Base-by-base conservation (phyloP, 1,140 invertebrate species). In the Sesamia nonagrioides region DNA sequence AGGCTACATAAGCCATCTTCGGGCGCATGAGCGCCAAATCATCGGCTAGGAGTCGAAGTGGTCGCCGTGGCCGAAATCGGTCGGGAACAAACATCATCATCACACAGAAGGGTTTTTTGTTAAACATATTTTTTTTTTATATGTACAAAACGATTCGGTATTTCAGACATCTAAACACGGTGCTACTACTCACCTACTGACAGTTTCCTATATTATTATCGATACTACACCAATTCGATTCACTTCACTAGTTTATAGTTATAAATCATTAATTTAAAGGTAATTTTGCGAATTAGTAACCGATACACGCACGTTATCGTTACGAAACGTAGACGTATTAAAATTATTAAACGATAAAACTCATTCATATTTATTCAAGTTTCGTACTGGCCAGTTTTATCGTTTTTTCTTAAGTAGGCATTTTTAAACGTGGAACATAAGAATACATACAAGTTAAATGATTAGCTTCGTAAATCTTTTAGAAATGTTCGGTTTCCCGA, bases 151-250 rank as follows among this genome's bases (percentile, higher is more conserved):
- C 40, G 7, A 6, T 42, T 42, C 8, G 11, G 7, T 42, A 42
- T 42, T 5, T 2, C 6, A 9, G 15, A 1, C 45, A 33, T 13
- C 6, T 56, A 56, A 33, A 33, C 27, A 40, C 33, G n/a, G 40
- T 40, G 21, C 27, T 15, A 61, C 58, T 37, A 33, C 35, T 60
- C 56, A 60, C 40, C 11, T 18, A 66, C 40, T 21, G 9, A 66
- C 63, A 66, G 17, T 21, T 68, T 63, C 60, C 60, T 63, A 17
- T 63, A 8, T 40, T 37, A 63, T 63, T 9, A 61, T 61, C 13
- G 11, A 63, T 9, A 63, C 33, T n/a, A 63, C 33, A 63, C 7
- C n/a, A n/a, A 2, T 15, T 2, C 11, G 60, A 9, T 63, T 40
- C 15, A 40, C 60, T 63, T 40, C 35, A 63, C 60, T 63, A 8